Base-by-base conservation (phyloP, 2,888 invertebrate species). In the Agrenia bidenticulata region DNA sequence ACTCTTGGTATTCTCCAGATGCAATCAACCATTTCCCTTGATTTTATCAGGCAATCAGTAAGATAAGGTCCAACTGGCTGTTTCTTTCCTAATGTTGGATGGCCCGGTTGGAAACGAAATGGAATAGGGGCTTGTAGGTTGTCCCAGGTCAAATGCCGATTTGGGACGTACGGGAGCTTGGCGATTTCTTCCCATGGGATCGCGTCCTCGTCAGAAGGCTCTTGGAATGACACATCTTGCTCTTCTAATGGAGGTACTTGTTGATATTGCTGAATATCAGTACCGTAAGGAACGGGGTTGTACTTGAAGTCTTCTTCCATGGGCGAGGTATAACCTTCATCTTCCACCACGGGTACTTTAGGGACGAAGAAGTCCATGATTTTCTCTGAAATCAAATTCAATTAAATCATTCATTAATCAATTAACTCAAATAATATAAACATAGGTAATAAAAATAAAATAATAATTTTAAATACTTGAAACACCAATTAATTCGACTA, bases 251-350 rank as follows among this genome's bases (percentile, higher is more conserved):
- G 13, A 32, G 17, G 4, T 11, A 17, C 7, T 7, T 13, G 2
- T 4, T 7, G 13, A 5, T 13, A 17, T 11, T 26, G 19, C 53
- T 39, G 17, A 7, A 21, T 9, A 9, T 13, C 15, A 55, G 27
- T n/a, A 26, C 32, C 23, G 26, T 2, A 23, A 51, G 51, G 11
- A 23, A 15, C 17, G 1, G 63, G 63, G 9, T 63, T 57, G 23
- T 63, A 42, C 21, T 59, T 53, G 11, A 69, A 45, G 23, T 69
- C 69, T 37, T 73, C 73, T 45, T 67, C 67, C 0, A 66, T 61
- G 4, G 73, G 71, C 0, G 73, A 73, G 2, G 71, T 61, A 42
- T 73, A 73, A 2, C 73, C 73, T 67, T 73, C 73, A 58, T 73
- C 73, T 19, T 73, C 70, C 21, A 2, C 24, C 21, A 21, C 51